Base-by-base conservation (phyloP, 1,140 invertebrate species). In the Saccostrea cuccullata region DNA sequence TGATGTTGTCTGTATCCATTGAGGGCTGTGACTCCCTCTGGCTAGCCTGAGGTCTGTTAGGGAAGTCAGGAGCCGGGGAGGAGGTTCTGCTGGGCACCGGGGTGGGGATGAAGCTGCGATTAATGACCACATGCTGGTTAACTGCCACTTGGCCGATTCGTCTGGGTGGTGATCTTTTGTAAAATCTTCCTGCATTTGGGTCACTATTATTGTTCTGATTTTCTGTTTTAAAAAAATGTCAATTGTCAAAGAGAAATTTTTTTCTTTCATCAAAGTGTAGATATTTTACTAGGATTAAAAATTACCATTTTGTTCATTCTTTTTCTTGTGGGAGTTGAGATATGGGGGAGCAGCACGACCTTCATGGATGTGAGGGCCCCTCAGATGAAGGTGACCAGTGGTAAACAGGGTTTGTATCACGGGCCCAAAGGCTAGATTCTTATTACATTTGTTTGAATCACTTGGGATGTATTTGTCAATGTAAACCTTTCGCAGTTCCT, bases 41-140 rank as follows among this genome's bases (percentile, higher is more conserved):
- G 12, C 20, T 47, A n/a, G 55, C 58, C 2, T 12, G 40, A 15
- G 73, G 11, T 26, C 55, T 47, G 6, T 86, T 73, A 11, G 9
- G 23, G 55, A 17, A 40, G 15, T 84, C 64, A 17, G 58, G 20
- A 15, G 58, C n/a, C 6, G 30, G 23, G 26, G 20, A 58, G 30
- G 20, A 36, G 40, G 36, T 67, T 20, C n/a, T 20, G 60, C 83
- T 77, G 17, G n/a, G 40, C 64, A 40, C 67, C 23, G 36, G 67
- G 8, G 55, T 20, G 26, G 86, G 23, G 17, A 47, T 20, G 70
- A 30, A 30, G 30, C 70, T 77, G 82, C 88, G 86, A 73, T 91
- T 89, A 15, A 91, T 60, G n/a, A 85, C 55, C 20, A 87, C 55
- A 87, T 91, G 90, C 55, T 91, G 90, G 84, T 91, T 87, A 17